Conservation (phyloP, 2,888 invertebrate species). For the Conistra vaccinii region DNA sequence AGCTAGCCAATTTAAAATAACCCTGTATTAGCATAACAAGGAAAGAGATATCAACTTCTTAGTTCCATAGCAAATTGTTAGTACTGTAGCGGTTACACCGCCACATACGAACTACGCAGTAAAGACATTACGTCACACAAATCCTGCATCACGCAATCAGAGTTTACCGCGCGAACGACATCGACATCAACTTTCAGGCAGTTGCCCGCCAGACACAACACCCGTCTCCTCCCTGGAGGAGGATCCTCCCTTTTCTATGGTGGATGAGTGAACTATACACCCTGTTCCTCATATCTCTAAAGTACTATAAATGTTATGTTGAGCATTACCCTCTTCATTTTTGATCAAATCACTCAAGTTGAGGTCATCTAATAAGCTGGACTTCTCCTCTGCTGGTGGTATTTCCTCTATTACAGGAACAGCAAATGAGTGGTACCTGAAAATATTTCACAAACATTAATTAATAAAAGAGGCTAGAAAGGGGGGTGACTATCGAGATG, state of each 20-base stretch:
- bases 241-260: no score
- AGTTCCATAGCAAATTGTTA: not conserved
- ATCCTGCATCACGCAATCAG: no score
- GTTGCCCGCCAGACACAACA: no score
- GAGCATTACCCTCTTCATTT: constrained; percentile 80
- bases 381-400: constrained; percentile 74
- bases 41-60: not conserved
- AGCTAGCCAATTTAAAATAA: no score
- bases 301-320: not conserved
- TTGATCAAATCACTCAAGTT: constrained; percentile 84
- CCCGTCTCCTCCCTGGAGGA: no score
- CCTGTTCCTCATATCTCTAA: no score
- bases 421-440: constrained; percentile 89
- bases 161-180: no score
- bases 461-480: not conserved
- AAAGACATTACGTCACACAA: no score
- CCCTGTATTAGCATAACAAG: not conserved
- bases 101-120: no score
- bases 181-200: no score
- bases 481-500: not conserved
- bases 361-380: constrained; percentile 74
- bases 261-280: no score
- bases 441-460: not conserved
- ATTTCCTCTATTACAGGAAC: constrained; percentile 86
- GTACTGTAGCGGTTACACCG: no score